Conservation (phyloP, 2,797 vertebrate species). For the Alexandromys oeconomus region DNA sequence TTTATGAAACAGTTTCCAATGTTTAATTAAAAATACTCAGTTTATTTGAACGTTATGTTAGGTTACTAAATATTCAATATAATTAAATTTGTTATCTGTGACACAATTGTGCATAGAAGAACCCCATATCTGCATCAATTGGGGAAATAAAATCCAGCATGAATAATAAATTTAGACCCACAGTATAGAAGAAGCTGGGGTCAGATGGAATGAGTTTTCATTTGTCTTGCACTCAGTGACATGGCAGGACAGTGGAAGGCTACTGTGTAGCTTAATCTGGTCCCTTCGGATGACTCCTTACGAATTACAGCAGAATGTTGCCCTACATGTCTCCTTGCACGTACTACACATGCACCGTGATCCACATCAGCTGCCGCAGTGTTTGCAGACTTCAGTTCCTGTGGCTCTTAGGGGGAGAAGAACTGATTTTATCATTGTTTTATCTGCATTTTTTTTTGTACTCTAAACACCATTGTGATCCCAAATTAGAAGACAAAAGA, state of each 20-base stretch:
- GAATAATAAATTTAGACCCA: constrained; percentile 76
- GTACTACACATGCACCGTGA: background rate
- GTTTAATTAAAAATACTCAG: constrained; percentile 35
- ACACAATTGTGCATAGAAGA: constrained; percentile 55
- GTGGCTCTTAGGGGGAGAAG: background rate
- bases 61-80: background rate
- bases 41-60: constrained; percentile 26
- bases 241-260: constrained; percentile 73
- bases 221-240: constrained; percentile 77
- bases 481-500: constrained; percentile 36
- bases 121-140: constrained; percentile 55
- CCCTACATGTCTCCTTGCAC: constrained; percentile 56
- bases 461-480: constrained; percentile 14
- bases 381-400: constrained; percentile 55
- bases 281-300: constrained; percentile 64
- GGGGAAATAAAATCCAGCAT: constrained; percentile 68
- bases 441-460: background rate
- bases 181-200: constrained; percentile 53
- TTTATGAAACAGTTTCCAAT: constrained; percentile 48
- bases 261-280: constrained; percentile 75
- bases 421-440: constrained; percentile 8
- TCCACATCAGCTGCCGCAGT: background rate
- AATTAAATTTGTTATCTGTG: constrained; percentile 62
- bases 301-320: constrained; percentile 58
- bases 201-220: constrained; percentile 74